Base-by-base conservation (phyloP, 2,113 vertebrate genomes). In the Saguinus imperator region DNA sequence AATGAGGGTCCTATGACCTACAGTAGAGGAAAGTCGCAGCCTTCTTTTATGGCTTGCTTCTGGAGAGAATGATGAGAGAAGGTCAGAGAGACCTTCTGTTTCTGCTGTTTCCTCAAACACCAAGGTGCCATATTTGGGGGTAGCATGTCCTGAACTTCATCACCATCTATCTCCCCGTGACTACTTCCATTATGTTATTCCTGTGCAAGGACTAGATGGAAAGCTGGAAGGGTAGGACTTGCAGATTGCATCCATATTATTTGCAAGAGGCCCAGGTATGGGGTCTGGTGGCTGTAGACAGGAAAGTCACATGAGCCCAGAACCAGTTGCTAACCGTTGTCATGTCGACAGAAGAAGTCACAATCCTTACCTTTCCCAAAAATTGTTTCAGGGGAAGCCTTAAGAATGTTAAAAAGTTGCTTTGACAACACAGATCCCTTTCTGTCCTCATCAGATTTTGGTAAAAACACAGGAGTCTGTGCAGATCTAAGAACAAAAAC, bases 391-490 rank as follows among this genome's bases (percentile, higher is more conserved):
- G 61, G 86, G 91, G 43, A 87, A 97, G 91, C 43, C 88, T 93
- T 76, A 64, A 77, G 93, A 83, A 96, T 79, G 93, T 97, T 97
- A 90, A 96, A 97, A 97, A 72, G 91, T 68, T 92, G 50, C 84
- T 98, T 97, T 95, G 85, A 98, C 84, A 97, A 97, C 80, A 96
- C 79, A 97, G 95, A 70, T 32, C 90, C 58, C 83, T 76, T 97
- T 97, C 75, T 84, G 91, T 95, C 89, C 95, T 97, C 94, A 52
- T 89, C 97, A 95, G 94, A 97, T 97, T 98, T 87, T 95, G 76
- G 45, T 91, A 96, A 98, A 96, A 97, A 94, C 61, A 81, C 76
- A 97, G 91, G 83, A 94, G 88, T 88, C 90, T 96, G 52, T 97
- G 97, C 0, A 20, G 35, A 27, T 87, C 25, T 21, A 80, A 89